These are phyloP conservation scores for Synaphobranchus kaupii DNA, from an alignment of 2,797 vertebrate species.

Conservation along the genomic window DNA sequence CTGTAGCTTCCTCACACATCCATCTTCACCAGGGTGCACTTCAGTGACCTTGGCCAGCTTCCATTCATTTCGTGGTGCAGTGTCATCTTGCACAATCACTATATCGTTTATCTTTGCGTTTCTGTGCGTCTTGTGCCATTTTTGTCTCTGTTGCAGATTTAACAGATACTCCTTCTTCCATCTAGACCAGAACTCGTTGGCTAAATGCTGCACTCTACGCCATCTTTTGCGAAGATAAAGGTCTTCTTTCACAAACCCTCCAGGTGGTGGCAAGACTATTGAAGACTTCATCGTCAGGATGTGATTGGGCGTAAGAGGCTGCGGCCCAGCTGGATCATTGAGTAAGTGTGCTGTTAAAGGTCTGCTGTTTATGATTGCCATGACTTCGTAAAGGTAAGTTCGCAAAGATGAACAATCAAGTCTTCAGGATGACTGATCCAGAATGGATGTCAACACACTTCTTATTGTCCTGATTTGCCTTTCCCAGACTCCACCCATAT, in stretches of 20 bases:
- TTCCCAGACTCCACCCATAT: no score
- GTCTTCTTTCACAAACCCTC: constrained; percentile 20
- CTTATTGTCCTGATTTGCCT: not conserved
- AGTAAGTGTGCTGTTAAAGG: constrained; percentile 36
- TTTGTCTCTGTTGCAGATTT: no score
- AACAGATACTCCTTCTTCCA: constrained; percentile 40
- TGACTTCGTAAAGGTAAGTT: constrained; percentile 38
- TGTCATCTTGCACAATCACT: no score
- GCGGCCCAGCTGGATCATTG: constrained; percentile 26
- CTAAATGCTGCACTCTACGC: constrained; percentile 6
- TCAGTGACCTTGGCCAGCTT: no score
- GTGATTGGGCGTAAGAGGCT: constrained; percentile 37
- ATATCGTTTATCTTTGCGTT: no score
- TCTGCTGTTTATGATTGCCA: constrained; percentile 42
- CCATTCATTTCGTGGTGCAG: no score
- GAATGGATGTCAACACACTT: no score
- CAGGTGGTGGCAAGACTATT: constrained; percentile 27
- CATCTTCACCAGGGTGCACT: no score
- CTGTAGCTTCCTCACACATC: constrained; percentile 3
- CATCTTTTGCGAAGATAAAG: constrained; percentile 23
- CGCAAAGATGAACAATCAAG: constrained; percentile 27
- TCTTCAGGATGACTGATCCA: not conserved
- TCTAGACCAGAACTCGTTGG: constrained; percentile 30
- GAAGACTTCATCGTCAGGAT: no score
- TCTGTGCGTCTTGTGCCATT: no score